These are phyloP conservation scores for Pharmacophagus antenor DNA, from an alignment of 2,888 invertebrate genomes.

Conservation along the genomic window DNA sequence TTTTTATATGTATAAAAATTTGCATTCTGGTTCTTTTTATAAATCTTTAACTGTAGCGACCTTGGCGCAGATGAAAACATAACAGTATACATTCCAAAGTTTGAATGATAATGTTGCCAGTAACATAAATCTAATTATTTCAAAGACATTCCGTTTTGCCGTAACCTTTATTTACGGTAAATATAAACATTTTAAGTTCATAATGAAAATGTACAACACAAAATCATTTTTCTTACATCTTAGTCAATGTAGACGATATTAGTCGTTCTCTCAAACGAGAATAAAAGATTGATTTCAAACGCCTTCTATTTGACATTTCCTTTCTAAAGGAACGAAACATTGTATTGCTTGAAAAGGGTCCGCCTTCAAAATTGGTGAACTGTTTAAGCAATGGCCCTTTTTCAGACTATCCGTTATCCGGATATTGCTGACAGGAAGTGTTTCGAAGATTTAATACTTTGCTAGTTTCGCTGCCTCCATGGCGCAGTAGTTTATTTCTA, in stretches of 20 bases:
- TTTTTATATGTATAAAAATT: too few relatives aligned
- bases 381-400: conserved; percentile 13
- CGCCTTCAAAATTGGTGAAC: conserved; percentile 2
- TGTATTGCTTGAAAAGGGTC: conserved; percentile 11
- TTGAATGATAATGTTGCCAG: too few relatives aligned
- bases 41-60: too few relatives aligned
- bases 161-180: too few relatives aligned
- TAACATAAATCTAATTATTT: too few relatives aligned
- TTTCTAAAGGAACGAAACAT: conserved; percentile 6
- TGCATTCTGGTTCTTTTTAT: too few relatives aligned
- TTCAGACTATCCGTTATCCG: background rate
- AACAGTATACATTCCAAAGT: too few relatives aligned
- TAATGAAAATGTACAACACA: background rate
- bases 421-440: conserved; percentile 5
- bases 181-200: too few relatives aligned
- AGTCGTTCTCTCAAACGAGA: background rate
- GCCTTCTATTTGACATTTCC: conserved; percentile 5
- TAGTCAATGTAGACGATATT: background rate
- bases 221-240: background rate
- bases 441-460: conserved; percentile 3
- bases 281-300: background rate
- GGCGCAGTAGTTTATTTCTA: too few relatives aligned
- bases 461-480: too few relatives aligned
- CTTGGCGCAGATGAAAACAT: too few relatives aligned
- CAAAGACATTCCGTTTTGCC: too few relatives aligned